Conservation (phyloP, 1,140 invertebrate genomes). For the Kradibia gibbosae region DNA sequence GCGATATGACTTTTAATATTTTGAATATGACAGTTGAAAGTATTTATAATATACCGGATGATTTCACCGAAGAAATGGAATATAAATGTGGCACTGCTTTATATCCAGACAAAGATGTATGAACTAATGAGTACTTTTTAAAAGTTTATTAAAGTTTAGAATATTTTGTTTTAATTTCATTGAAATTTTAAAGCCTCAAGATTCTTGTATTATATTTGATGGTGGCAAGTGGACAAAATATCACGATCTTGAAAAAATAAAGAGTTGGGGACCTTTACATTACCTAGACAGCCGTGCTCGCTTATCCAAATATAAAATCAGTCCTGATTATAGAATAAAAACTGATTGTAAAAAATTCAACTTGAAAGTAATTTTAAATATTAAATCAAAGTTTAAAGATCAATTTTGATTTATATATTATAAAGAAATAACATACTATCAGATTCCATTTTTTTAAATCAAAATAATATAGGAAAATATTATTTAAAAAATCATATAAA, state of each 20-base stretch:
- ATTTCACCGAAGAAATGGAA: conserved; percentile 50
- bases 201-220: conserved; percentile 54
- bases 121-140: not conserved
- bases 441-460: too few relatives aligned
- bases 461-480: too few relatives aligned
- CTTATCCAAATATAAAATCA: conserved; percentile 59
- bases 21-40: conserved; percentile 59
- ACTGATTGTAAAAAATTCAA: conserved; percentile 52
- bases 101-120: conserved; percentile 50
- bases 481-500: too few relatives aligned
- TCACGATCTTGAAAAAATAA: conserved; percentile 54
- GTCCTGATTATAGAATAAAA: conserved; percentile 51
- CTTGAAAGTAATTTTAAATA: conserved; percentile 53
- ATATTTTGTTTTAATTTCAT: not conserved
- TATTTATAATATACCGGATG: conserved; percentile 56
- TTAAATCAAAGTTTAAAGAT: not conserved
- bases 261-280: conserved; percentile 56
- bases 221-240: conserved; percentile 53
- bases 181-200: conserved; percentile 45
- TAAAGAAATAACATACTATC: too few relatives aligned
- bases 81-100: conserved; percentile 57
- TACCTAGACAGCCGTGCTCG: conserved; percentile 57
- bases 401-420: not conserved
- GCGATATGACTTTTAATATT: conserved; percentile 51
- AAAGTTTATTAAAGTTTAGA: too few relatives aligned